Base-by-base conservation (phyloP, 2,797 vertebrate genomes). In the Holocentrus rufus region DNA sequence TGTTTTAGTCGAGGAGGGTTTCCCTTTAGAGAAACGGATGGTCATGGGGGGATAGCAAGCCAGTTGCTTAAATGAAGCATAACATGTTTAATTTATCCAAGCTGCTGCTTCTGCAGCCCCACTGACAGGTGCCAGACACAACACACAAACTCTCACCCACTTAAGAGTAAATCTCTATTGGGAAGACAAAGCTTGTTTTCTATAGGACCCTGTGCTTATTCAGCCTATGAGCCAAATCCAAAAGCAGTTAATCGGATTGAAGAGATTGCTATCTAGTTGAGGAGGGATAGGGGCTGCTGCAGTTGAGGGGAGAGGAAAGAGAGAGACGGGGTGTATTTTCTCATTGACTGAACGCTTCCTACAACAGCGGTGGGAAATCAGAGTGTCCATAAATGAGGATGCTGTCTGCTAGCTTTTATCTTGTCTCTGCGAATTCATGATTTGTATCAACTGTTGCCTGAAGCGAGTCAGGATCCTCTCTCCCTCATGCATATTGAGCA, bases 51-150 rank as follows among this genome's bases (percentile, higher is more conserved):
- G 44, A 83, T 72, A 53, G 62, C 71, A 72, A 69, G 82, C 75
- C 67, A 39, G 78, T 80, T 61, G 76, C 77, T 81, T 76, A 90
- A 87, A 91, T 88, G 81, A 88, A 89, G 79, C 71, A 15, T 73
- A 87, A 69, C 79, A 85, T 91, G 88, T 87, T 92, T 89, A 90
- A 90, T 91, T 90, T 89, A 92, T 87, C 77, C 77, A 49, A 71
- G 71, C 77, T 68, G 69, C 79, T 76, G 81, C 81, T 79, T 77
- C 69, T 82, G 81, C 81, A 82, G 82, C 76, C 66, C 74, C 56
- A 59, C 71, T 88, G 86, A 91, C 90, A 90, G 87, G 81, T 89
- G 88, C 85, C 87, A 88, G 80, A 71, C 72, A 79, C 63, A 74
- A 81, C 79, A 75, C 69, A 79, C 72, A 54, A 80, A 81, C 59